Base-by-base conservation (phyloP, 2,113 vertebrate species). In the Cnemophilus loriae region DNA sequence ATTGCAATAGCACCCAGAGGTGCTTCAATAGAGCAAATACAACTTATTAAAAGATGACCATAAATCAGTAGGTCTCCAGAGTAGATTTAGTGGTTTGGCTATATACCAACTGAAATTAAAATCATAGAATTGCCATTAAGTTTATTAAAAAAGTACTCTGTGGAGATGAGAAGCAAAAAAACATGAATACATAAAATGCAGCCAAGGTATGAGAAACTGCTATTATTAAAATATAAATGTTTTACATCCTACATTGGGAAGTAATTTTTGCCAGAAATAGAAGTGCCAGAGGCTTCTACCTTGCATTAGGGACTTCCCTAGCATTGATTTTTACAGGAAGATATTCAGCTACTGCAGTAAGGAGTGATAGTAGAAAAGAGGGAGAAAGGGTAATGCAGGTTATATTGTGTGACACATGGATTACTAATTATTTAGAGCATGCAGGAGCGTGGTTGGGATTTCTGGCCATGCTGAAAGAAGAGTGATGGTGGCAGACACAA, bases 51-150 rank as follows among this genome's bases (percentile, higher is more conserved):
- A 96, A 95, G 88, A 70, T 74, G n/a, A 56, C 56, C 60, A 37
- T 93, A 92, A 96, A 93, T 90, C 83, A 77, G 21, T 35, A 67
- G 41, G 52, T 81, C 75, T 94, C 76, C 41, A 20, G 87, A 78
- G 82, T 4, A 59, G 50, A 44, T 63, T 77, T 92, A 77, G 73
- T 68, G 44, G 53, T 37, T 86, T 86, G 76, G 64, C 11, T 82
- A 15, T 85, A 69, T 83, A 95, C 76, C 85, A 88, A 9, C 53
- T 85, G 67, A 95, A 86, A 88, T 93, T 80, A 90, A 92, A 94
- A 77, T 70, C 23, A n/a, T 16, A 77, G 9, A 47, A 70, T 86
- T 87, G 22, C 65, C 23, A 79, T 73, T 85, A 69, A 59, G 79
- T 57, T 94, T 83, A 88, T 91, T 89, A 33, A 37, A 49, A 59